A percentile compares a stretch with the other conserved stretches of the same genome.
phyloP scores from a whole-genome alignment of 2,113 vertebrate genomes.

The Ovis canadensis region DNA sequence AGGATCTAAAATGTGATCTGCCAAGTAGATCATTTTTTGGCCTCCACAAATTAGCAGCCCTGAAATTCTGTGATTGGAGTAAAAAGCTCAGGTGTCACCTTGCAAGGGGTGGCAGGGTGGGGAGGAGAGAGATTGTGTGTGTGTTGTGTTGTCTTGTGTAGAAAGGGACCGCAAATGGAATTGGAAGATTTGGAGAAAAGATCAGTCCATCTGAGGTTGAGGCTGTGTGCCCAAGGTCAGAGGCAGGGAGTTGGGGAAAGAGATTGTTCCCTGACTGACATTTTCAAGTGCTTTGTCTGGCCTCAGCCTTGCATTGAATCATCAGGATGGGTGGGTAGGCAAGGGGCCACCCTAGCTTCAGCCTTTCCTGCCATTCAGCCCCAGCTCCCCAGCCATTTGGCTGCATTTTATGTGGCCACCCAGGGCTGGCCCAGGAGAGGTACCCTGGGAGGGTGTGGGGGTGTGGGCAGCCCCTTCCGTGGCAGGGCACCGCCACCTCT shows the following conservation, averaged over 20 bases:
- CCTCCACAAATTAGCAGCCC: neutral
- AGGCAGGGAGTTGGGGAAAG: neutral
- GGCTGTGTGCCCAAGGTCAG: slow-evolving; percentile 4
- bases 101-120: accelerated
- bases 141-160: neutral
- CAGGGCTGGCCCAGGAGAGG: neutral
- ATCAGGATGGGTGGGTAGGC: neutral
- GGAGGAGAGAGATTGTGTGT: neutral
- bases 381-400: neutral
- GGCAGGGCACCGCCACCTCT: neutral
- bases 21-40: neutral
- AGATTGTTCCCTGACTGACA: neutral
- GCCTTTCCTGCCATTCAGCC: slow-evolving; percentile 61
- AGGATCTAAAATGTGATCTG: neutral
- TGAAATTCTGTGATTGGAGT: neutral
- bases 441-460: neutral
- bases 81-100: neutral
- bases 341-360: neutral
- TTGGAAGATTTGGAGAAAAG: neutral
- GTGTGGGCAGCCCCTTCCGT: accelerated
- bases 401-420: neutral
- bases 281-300: slow-evolving; percentile 52
- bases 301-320: slow-evolving; percentile 35
- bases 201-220: neutral
- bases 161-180: neutral